These are phyloP conservation scores for Cyanoliseus patagonus DNA, from an alignment of 2,113 vertebrate species.

Conservation along the genomic window DNA sequence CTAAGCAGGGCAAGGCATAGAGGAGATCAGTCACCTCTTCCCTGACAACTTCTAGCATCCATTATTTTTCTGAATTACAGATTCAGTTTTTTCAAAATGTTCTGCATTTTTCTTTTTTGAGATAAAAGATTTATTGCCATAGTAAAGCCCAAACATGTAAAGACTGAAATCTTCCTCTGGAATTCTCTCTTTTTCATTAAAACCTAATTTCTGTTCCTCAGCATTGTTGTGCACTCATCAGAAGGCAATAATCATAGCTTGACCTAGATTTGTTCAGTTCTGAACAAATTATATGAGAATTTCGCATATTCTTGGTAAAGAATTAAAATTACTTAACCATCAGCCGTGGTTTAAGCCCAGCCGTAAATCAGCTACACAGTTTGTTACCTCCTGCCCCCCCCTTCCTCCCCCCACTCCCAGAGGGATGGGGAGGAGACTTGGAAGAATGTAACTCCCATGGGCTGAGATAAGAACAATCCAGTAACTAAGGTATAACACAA, in stretches of 20 bases:
- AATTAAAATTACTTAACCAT: background rate
- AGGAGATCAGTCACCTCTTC: background rate
- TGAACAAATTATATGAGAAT: background rate
- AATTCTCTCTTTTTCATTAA: conserved; percentile 28
- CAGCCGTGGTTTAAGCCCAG: too few relatives aligned
- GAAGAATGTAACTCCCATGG: too few relatives aligned
- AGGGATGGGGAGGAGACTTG: too few relatives aligned
- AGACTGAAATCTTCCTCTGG: background rate
- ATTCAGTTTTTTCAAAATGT: background rate
- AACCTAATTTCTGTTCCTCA: background rate
- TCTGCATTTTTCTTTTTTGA: background rate
- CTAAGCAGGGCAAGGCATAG: background rate
- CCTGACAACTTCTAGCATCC: background rate
- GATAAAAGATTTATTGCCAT: background rate
- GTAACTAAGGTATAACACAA: too few relatives aligned
- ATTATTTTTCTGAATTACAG: conserved; percentile 8
- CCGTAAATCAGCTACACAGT: too few relatives aligned
- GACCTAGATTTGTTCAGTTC: background rate
- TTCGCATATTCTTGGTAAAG: background rate
- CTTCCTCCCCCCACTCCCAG: too few relatives aligned
- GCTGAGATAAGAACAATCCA: too few relatives aligned
- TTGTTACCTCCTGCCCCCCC: too few relatives aligned
- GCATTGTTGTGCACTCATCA: background rate
- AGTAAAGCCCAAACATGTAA: background rate
- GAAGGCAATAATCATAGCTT: background rate